Percentiles rank a stretch among this genome's conserved stretches.
phyloP scores from a whole-genome alignment of 2,113 vertebrate species.

The Chamaetylas fuelleborni region DNA sequence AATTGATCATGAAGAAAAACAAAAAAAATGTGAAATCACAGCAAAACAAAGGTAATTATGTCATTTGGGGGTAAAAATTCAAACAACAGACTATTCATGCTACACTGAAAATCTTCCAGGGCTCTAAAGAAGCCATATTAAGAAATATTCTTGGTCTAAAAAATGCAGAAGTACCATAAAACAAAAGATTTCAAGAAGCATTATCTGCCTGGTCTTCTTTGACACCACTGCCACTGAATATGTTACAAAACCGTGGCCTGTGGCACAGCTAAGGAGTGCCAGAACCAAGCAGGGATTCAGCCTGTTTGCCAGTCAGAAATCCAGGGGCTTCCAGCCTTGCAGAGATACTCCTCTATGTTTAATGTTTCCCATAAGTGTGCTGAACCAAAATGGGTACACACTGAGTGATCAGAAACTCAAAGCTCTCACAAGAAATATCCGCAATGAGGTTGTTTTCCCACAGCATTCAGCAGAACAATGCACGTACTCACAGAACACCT shows the following conservation, averaged over 20 bases:
- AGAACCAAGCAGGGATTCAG: not conserved
- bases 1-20: not conserved
- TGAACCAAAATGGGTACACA: not conserved
- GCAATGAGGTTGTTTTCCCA: not conserved
- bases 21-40: not conserved
- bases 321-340: not conserved
- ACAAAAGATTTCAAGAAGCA: not conserved
- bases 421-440: not conserved
- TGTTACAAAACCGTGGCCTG: not conserved
- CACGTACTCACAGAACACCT: not conserved
- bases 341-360: not conserved
- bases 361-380: not conserved
- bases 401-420: not conserved
- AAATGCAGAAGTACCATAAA: not conserved
- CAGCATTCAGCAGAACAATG: not conserved
- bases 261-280: rapidly evolving
- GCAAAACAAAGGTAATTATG: not conserved
- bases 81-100: not conserved
- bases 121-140: not conserved
- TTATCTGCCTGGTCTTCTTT: not conserved
- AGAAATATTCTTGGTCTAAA: not conserved
- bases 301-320: not conserved
- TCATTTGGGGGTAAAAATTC: not conserved
- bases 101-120: not conserved
- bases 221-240: not conserved